Evolutionary conservation across 2,888 invertebrate species (phyloP).

Genomic region (Hoplodrina ambigua): DNA sequence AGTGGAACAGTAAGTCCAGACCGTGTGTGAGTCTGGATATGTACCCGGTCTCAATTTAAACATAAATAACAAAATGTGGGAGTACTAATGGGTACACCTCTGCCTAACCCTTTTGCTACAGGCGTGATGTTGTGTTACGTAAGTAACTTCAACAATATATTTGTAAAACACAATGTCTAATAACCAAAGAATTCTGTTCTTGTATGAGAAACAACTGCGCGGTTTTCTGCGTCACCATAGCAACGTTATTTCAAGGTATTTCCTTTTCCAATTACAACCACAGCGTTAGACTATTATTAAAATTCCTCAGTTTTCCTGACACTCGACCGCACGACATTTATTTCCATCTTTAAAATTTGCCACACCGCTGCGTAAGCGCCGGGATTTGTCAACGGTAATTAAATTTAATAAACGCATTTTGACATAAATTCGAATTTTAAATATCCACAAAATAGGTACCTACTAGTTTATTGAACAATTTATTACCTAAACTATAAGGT

Average conservation of each 20-base stretch:
- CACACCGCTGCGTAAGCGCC: slow-evolving; percentile 34
- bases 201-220: background rate
- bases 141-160: too few relatives aligned
- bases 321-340: slow-evolving; percentile 50
- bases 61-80: too few relatives aligned
- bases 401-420: slow-evolving; percentile 31
- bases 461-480: background rate
- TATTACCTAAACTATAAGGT: background rate
- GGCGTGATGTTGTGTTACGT: too few relatives aligned
- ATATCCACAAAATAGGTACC: background rate
- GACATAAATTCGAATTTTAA: background rate
- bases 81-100: too few relatives aligned
- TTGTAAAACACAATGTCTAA: too few relatives aligned
- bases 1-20: too few relatives aligned
- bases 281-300: slow-evolving; percentile 34
- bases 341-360: slow-evolving; percentile 41
- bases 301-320: slow-evolving; percentile 42
- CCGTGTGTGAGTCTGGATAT: too few relatives aligned
- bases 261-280: slow-evolving; percentile 39
- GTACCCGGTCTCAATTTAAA: too few relatives aligned
- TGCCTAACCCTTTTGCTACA: too few relatives aligned
- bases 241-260: slow-evolving; percentile 49
- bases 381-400: slow-evolving; percentile 61
- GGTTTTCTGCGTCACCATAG: slow-evolving; percentile 12
- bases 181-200: too few relatives aligned